These are phyloP conservation scores for Oryzias melastigma DNA, from an alignment of 2,113 vertebrate genomes.

Conservation along the genomic window DNA sequence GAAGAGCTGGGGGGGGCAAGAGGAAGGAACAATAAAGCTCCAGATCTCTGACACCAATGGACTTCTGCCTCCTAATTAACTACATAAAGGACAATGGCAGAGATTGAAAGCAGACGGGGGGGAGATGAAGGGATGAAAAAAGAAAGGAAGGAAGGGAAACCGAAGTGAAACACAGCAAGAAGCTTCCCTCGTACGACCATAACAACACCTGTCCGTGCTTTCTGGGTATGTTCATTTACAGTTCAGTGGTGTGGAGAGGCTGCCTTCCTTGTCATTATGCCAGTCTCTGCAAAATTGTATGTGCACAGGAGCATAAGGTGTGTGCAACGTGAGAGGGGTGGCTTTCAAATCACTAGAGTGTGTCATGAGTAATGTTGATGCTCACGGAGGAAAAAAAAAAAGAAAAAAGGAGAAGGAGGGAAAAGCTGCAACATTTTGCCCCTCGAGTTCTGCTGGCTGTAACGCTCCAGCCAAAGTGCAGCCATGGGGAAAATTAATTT, in stretches of 20 bases:
- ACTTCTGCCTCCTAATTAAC: slow-evolving; percentile 71
- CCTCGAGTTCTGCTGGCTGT: slow-evolving; percentile 57
- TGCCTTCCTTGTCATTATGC: slow-evolving; percentile 29
- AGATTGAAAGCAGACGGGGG: slow-evolving; percentile 16
- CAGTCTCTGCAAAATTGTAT: slow-evolving; percentile 32
- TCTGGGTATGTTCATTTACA: slow-evolving; percentile 42
- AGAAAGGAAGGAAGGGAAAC: background rate
- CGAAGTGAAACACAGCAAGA: background rate
- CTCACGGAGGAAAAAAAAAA: slow-evolving; percentile 21
- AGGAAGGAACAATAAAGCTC: slow-evolving; percentile 63
- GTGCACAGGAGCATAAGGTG: slow-evolving; percentile 30
- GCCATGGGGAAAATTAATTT: slow-evolving; percentile 83
- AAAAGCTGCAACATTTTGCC: slow-evolving; percentile 26
- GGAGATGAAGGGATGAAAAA: slow-evolving; percentile 2
- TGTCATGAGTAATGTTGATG: slow-evolving; percentile 56
- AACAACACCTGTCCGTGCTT: background rate
- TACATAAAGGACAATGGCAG: slow-evolving; percentile 28
- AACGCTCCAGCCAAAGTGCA: slow-evolving; percentile 78
- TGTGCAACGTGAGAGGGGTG: slow-evolving; percentile 11
- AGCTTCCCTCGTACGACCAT: too few relatives aligned
- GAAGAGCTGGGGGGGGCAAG: slow-evolving; percentile 16
- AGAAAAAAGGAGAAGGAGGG: slow-evolving; percentile 9
- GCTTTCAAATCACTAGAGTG: slow-evolving; percentile 38
- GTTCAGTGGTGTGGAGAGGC: slow-evolving; percentile 26
- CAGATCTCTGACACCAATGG: slow-evolving; percentile 62